These are phyloP conservation scores for Hypothenemus hampei DNA, from an alignment of 1,140 invertebrate species.

Conservation along the genomic window DNA sequence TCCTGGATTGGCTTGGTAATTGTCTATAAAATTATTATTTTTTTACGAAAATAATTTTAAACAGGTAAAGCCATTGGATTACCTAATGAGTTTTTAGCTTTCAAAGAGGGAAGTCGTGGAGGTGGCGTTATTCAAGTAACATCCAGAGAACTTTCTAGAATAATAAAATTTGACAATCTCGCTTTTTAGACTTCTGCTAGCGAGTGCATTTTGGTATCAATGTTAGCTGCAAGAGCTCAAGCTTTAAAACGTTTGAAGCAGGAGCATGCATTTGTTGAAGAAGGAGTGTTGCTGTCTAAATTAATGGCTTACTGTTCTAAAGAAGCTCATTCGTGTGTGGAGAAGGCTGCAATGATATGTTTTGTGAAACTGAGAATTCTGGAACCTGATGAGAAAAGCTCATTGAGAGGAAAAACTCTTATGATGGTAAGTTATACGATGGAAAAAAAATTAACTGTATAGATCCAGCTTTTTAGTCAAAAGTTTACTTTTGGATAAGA, in stretches of 20 bases:
- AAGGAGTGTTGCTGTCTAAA: conserved; percentile 89
- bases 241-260: conserved; percentile 88
- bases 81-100: conserved; percentile 79
- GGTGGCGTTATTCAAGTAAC: conserved; percentile 88
- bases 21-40: not conserved
- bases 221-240: conserved; percentile 92
- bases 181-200: conserved; percentile 85
- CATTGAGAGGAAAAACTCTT: conserved; percentile 82
- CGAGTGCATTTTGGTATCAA: conserved; percentile 92
- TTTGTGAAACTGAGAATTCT: conserved; percentile 96
- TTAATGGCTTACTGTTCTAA: conserved; percentile 91
- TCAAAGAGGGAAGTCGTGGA: conserved; percentile 75
- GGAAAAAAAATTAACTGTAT: no score
- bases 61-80: conserved; percentile 84
- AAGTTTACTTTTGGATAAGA: no score
- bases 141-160: not conserved
- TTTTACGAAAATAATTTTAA: conserved; percentile 4
- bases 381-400: conserved; percentile 91
- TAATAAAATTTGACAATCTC: not conserved
- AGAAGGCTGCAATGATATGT: conserved; percentile 98
- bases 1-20: conserved; percentile 94
- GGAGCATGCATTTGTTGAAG: conserved; percentile 86
- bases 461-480: no score
- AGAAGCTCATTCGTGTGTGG: conserved; percentile 98
- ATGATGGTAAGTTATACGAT: conserved; percentile 55